A percentile compares a stretch with the other conserved stretches of the same genome.
Conservation (phyloP, 1,140 invertebrate species). For the Pomacea maculata region DNA sequence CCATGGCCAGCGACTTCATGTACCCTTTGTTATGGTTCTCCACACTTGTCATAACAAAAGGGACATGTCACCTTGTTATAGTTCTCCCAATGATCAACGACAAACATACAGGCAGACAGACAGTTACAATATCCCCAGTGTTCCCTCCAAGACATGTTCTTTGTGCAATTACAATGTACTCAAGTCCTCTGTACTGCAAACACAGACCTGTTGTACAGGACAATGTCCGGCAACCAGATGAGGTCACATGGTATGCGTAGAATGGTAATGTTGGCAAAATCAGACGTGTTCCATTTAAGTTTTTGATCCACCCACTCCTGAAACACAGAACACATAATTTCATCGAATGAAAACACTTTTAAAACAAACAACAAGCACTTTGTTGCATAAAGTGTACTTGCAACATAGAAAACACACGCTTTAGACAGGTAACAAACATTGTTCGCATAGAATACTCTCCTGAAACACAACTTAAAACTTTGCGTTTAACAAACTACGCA, state of each 20-base stretch:
- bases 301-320: constrained; percentile 71
- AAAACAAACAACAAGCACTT: too few relatives aligned
- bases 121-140: background rate
- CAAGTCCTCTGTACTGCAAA: background rate
- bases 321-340: background rate
- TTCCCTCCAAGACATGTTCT: too few relatives aligned
- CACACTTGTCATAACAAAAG: constrained; percentile 61
- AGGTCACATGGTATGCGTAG: constrained; percentile 69
- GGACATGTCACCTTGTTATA: background rate
- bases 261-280: constrained; percentile 66
- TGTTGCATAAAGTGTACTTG: too few relatives aligned
- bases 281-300: constrained; percentile 66
- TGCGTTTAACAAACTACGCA: too few relatives aligned
- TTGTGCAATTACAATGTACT: too few relatives aligned
- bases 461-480: too few relatives aligned
- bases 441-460: too few relatives aligned
- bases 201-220: constrained; percentile 70
- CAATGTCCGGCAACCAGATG: constrained; percentile 72
- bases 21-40: constrained; percentile 70
- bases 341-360: too few relatives aligned
- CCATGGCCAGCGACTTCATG: constrained; percentile 68
- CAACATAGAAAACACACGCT: too few relatives aligned
- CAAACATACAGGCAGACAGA: background rate
- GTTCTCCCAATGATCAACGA: too few relatives aligned
- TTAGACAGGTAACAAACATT: too few relatives aligned